Percentiles rank a stretch among this genome's conserved stretches.
phyloP scores from a whole-genome alignment of 30 jellyfish, hydroid and myxozoan species.

The Aurelia sp. region DNA sequence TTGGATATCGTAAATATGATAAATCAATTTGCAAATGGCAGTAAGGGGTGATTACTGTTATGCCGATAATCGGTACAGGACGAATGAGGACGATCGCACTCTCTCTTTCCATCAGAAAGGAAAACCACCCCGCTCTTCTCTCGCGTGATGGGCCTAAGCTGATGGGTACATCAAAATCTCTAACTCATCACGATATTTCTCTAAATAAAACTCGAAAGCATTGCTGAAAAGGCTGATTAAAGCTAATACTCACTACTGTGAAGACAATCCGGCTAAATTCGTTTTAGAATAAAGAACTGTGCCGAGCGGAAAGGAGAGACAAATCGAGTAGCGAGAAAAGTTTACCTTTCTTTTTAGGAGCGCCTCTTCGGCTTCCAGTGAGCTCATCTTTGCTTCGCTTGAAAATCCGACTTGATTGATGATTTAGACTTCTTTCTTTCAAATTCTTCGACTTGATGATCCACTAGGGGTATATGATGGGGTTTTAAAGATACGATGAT shows the following conservation, averaged over 20 bases:
- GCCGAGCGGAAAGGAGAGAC: slow-evolving; percentile 43
- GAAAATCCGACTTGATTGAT: too few species aligned
- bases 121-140: background rate
- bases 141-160: slow-evolving; percentile 18
- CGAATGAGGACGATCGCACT: too few species aligned
- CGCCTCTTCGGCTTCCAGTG: slow-evolving; percentile 80
- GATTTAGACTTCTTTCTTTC: slow-evolving; percentile 5
- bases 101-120: too few species aligned
- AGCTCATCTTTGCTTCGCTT: slow-evolving; percentile 46
- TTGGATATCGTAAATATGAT: too few species aligned
- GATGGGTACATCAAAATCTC: background rate
- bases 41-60: too few species aligned
- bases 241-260: background rate
- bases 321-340: slow-evolving; percentile 1
- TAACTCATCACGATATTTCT: background rate
- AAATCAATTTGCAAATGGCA: too few species aligned
- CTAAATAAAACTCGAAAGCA: background rate
- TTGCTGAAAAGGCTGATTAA: background rate
- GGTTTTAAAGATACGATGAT: too few species aligned
- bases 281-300: background rate
- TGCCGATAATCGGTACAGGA: too few species aligned
- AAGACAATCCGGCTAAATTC: slow-evolving; percentile 26
- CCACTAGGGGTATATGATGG: too few species aligned
- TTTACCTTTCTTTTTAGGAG: slow-evolving; percentile 70
- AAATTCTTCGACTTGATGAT: background rate